These are phyloP conservation scores for Naso thynnoides DNA, from an alignment of 2,797 vertebrate species.

Conservation along the genomic window DNA sequence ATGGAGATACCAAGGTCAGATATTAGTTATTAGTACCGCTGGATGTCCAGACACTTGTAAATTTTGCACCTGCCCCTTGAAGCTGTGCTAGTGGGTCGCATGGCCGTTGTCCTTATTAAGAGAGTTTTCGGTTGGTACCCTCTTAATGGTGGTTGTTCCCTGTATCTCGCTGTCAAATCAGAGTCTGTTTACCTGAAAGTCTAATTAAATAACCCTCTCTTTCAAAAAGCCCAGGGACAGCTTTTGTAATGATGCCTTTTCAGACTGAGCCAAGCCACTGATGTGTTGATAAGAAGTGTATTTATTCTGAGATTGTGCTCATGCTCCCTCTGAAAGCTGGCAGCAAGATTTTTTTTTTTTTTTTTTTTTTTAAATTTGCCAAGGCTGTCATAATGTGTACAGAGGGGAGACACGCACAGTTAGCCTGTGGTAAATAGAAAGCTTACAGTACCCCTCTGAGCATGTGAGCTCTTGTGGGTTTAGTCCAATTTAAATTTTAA, in stretches of 20 bases:
- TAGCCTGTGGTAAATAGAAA: conserved; percentile 9
- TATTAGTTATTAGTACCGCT: neutral
- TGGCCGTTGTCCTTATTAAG: neutral
- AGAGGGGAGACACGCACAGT: neutral
- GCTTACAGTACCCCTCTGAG: neutral
- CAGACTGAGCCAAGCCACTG: conserved; percentile 22
- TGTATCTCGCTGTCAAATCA: conserved; percentile 12
- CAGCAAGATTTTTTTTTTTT: neutral
- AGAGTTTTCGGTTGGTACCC: neutral
- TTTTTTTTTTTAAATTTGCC: conserved; percentile 14
- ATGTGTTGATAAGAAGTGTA: conserved; percentile 35
- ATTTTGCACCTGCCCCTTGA: neutral
- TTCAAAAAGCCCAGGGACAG: conserved; percentile 38
- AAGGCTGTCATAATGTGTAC: conserved; percentile 24
- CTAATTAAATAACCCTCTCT: conserved; percentile 36
- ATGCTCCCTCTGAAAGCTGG: conserved; percentile 8
- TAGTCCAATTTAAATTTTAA: conserved; percentile 32
- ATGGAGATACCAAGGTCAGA: neutral
- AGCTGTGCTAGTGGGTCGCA: neutral
- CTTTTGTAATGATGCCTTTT: conserved; percentile 47
- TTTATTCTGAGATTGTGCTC: conserved; percentile 31
- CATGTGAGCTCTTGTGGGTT: neutral
- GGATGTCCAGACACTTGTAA: neutral
- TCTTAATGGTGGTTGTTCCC: neutral
- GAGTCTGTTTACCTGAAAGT: conserved; percentile 29